Conservation (phyloP, 2,113 vertebrate genomes). For the Geothlypis trichas region DNA sequence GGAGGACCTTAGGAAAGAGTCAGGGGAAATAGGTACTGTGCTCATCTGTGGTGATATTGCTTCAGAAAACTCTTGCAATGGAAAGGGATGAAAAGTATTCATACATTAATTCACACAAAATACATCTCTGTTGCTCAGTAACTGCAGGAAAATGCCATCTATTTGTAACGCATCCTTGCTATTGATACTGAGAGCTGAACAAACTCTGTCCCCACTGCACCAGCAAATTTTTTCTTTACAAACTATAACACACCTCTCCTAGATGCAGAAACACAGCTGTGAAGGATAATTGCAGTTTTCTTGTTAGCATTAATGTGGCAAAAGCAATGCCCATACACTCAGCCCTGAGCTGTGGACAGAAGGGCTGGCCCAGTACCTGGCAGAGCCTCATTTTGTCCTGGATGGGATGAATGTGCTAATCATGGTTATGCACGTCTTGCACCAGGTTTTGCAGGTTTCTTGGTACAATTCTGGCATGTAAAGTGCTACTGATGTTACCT, state of each 20-base stretch:
- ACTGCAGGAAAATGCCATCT: neutral
- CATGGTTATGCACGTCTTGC: neutral
- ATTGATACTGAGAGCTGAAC: neutral
- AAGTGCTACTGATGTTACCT: neutral
- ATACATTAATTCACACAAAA: neutral
- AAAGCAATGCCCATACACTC: neutral
- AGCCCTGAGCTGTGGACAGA: neutral
- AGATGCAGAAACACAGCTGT: neutral
- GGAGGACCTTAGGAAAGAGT: neutral
- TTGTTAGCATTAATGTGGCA: neutral
- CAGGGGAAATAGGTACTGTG: neutral
- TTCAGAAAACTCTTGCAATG: neutral
- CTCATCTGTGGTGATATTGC: neutral
- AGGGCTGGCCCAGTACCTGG: neutral
- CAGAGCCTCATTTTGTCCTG: neutral
- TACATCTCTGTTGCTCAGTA: neutral
- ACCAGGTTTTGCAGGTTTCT: neutral
- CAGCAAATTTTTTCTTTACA: neutral
- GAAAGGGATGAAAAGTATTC: neutral
- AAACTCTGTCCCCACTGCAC: neutral
- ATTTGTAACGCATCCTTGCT: neutral
- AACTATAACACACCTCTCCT: neutral
- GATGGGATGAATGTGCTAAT: accelerated
- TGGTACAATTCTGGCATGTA: neutral
- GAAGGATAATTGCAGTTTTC: neutral